phyloP scores from a whole-genome alignment of 2,113 vertebrate genomes.

The Neotragus moschatus region DNA sequence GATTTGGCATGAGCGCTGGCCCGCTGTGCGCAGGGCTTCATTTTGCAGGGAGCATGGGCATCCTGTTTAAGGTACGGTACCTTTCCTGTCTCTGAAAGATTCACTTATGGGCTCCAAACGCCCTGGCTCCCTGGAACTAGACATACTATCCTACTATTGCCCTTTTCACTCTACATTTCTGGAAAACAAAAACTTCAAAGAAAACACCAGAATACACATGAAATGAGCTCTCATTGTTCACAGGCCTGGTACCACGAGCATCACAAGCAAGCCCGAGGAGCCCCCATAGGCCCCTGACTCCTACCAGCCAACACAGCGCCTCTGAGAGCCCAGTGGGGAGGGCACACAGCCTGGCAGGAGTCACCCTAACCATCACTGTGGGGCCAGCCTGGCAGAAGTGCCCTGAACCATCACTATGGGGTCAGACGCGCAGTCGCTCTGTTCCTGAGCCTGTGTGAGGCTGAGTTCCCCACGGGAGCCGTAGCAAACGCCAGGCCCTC shows the following conservation, averaged over 20 bases:
- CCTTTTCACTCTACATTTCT: accelerated
- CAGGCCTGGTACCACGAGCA: background rate
- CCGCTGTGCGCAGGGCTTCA: accelerated
- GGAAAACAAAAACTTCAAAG: background rate
- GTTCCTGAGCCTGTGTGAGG: background rate
- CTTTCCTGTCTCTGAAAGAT: background rate
- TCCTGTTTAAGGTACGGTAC: background rate
- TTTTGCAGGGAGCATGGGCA: accelerated
- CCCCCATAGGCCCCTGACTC: accelerated
- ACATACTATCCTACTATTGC: accelerated
- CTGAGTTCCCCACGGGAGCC: background rate
- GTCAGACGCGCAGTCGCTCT: accelerated
- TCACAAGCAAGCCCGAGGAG: background rate
- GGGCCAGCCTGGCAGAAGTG: background rate
- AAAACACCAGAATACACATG: background rate
- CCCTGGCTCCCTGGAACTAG: too few relatives aligned
- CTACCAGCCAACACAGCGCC: accelerated
- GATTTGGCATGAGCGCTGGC: accelerated
- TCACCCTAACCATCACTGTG: background rate
- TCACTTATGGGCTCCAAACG: accelerated
- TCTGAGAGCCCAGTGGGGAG: background rate
- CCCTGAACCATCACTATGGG: background rate
- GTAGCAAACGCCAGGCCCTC: accelerated
- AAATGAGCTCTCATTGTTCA: background rate
- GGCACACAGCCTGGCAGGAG: background rate